Evolutionary conservation across 2,113 vertebrate species (phyloP).

Genomic region (Neopipo cinnamomea): DNA sequence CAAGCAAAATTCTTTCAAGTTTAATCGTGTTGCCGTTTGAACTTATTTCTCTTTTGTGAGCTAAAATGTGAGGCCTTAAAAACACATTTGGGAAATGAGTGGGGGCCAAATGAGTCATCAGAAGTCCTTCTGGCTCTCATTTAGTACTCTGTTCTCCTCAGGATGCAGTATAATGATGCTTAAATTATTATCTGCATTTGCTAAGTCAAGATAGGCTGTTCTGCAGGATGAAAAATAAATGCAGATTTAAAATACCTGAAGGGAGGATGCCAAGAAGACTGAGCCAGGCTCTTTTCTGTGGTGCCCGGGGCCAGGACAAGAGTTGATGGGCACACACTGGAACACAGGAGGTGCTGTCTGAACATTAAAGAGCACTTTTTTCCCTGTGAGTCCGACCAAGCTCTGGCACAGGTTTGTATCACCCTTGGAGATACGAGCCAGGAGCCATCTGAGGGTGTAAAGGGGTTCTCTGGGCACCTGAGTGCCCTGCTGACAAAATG

Average conservation of each 20-base stretch:
- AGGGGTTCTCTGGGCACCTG: background rate
- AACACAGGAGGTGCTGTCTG: background rate
- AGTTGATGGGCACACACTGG: background rate
- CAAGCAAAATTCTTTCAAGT: background rate
- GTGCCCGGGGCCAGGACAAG: background rate
- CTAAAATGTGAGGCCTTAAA: constrained; percentile 14
- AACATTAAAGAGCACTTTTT: background rate
- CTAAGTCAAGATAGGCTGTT: background rate
- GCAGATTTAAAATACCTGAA: background rate
- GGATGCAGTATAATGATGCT: background rate
- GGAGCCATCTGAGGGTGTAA: background rate
- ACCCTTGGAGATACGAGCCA: background rate
- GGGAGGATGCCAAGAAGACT: background rate
- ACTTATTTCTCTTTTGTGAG: background rate
- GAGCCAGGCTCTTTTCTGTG: background rate
- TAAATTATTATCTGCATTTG: background rate
- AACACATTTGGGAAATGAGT: background rate
- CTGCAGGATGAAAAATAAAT: background rate
- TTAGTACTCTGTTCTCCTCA: background rate
- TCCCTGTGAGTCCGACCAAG: background rate
- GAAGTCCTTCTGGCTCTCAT: background rate
- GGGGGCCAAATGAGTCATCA: background rate
- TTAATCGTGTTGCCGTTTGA: background rate
- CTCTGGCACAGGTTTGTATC: background rate
- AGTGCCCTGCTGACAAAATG: background rate